phyloP scores from a whole-genome alignment of 1,140 invertebrate species.

The Maconellicoccus hirsutus region DNA sequence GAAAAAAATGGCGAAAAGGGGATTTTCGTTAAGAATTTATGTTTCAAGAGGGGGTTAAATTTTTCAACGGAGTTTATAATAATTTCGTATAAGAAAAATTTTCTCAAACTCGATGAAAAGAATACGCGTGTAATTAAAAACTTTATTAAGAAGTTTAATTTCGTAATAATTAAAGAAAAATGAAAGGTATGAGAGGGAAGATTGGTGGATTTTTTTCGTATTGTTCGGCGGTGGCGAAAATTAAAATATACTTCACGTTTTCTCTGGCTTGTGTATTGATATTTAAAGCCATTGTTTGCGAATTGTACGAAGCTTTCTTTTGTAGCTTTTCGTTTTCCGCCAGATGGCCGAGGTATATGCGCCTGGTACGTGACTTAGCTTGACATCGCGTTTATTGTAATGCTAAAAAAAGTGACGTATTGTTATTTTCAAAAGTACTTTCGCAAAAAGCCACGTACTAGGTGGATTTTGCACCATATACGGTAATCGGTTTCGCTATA shows the following conservation, averaged over 20 bases:
- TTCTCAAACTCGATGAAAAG: background rate
- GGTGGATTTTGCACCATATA: background rate
- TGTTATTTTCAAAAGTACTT: slow-evolving; percentile 5
- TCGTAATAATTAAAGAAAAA: background rate
- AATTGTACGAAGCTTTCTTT: background rate
- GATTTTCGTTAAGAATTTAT: too few species aligned
- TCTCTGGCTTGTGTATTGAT: background rate
- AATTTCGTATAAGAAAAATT: background rate
- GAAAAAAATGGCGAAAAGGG: too few species aligned
- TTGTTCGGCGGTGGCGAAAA: background rate
- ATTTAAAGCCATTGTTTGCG: background rate
- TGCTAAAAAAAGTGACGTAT: background rate
- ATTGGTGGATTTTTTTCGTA: background rate
- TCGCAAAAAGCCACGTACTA: background rate
- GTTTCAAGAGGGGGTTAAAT: too few species aligned
- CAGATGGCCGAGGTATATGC: background rate
- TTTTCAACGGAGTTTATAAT: too few species aligned
- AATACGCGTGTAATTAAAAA: background rate
- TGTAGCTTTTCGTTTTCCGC: background rate
- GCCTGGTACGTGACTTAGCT: background rate
- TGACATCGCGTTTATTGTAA: background rate
- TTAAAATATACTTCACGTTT: background rate
- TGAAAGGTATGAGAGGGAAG: background rate
- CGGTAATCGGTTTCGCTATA: too few species aligned
- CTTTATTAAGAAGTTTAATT: background rate